Evolutionary conservation across 2,888 invertebrate genomes (phyloP).

Genomic region (Orthonevra nobilis): DNA sequence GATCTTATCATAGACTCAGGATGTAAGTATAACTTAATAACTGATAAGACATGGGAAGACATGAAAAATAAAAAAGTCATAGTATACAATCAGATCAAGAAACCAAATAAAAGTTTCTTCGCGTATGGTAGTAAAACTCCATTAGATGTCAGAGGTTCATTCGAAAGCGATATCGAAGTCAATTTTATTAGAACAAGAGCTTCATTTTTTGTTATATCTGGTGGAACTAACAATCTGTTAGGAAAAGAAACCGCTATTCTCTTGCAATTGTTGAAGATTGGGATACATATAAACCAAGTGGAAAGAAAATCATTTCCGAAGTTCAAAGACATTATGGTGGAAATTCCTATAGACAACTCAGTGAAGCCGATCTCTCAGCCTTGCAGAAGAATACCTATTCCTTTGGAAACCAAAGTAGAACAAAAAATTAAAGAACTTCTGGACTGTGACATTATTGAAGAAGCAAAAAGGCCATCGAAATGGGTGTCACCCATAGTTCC

Average conservation of each 20-base stretch:
- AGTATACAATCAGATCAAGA: constrained; percentile 23
- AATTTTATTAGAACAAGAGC: not conserved
- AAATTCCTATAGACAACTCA: too few species aligned
- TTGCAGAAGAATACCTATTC: constrained; percentile 22
- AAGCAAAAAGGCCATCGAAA: constrained; percentile 17
- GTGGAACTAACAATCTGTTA: constrained; percentile 2
- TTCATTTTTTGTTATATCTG: constrained; percentile 4
- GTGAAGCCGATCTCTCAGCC: constrained; percentile 11
- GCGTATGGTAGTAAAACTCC: not conserved
- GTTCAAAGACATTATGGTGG: too few species aligned
- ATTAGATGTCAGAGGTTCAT: not conserved
- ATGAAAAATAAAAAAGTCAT: constrained; percentile 8
- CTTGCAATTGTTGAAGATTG: too few species aligned
- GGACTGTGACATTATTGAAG: constrained; percentile 11
- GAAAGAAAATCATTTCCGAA: too few species aligned
- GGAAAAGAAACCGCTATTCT: too few species aligned
- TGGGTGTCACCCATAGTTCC: constrained; percentile 41
- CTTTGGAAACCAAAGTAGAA: constrained; percentile 2
- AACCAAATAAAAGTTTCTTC: constrained; percentile 25
- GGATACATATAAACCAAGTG: too few species aligned
- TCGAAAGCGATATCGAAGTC: not conserved
- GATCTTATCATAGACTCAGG: too few species aligned
- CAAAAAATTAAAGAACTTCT: constrained; percentile 15
- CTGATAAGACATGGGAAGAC: constrained; percentile 24
- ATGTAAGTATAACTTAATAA: constrained; percentile 21